A percentile compares a stretch with the other conserved stretches of the same genome.
phyloP scores from a whole-genome alignment of 2,113 vertebrate species.

The Glaucidium brasilianum region DNA sequence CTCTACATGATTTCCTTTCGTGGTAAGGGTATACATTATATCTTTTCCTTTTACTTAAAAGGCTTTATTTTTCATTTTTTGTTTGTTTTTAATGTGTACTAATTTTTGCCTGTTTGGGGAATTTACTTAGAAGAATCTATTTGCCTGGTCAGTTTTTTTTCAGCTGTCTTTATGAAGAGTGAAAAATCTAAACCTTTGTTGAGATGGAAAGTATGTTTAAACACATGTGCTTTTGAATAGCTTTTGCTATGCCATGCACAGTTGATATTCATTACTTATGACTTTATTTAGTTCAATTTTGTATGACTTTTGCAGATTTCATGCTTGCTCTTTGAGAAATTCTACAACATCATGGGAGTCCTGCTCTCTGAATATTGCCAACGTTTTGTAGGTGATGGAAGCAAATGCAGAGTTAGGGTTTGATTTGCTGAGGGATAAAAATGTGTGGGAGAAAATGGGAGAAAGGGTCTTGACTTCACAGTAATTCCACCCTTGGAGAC shows the following conservation, averaged over 20 bases:
- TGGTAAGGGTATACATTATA: not conserved
- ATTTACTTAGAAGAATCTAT: not conserved
- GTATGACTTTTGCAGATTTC: conserved; percentile 6
- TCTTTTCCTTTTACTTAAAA: not conserved
- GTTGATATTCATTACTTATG: not conserved
- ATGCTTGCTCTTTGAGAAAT: not conserved
- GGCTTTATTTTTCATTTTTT: not conserved
- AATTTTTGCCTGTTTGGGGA: not conserved
- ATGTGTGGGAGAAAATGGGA: not conserved
- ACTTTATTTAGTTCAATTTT: conserved; percentile 2
- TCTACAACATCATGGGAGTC: not conserved
- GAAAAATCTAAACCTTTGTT: not conserved
- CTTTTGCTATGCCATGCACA: not conserved
- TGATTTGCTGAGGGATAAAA: not conserved
- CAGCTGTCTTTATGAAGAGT: not conserved
- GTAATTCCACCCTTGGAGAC: not conserved
- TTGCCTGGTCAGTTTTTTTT: not conserved
- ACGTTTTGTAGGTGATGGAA: not conserved
- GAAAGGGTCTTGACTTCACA: not conserved
- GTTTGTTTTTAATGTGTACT: not conserved
- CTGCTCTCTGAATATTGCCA: not conserved
- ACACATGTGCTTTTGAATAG: not conserved
- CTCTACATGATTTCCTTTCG: not conserved
- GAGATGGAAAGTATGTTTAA: conserved; percentile 39
- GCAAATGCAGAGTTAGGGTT: not conserved